These are phyloP conservation scores for Melinopterus prodromus DNA, from an alignment of 2,888 invertebrate species.

Conservation along the genomic window DNA sequence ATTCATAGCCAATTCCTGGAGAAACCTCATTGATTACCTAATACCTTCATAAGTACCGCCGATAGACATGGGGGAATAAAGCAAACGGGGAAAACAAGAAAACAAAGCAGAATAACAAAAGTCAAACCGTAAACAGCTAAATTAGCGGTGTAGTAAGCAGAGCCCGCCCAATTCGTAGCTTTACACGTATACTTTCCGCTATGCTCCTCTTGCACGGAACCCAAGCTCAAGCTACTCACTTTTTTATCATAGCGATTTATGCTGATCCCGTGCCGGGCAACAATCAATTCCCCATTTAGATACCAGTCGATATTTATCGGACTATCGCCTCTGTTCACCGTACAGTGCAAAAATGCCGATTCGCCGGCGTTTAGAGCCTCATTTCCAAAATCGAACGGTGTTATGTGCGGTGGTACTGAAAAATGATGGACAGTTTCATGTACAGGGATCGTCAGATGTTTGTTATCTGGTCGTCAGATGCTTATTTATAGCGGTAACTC, in stretches of 20 bases:
- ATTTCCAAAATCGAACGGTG: slow-evolving; percentile 79
- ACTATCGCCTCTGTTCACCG: slow-evolving; percentile 81
- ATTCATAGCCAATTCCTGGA: too few species aligned
- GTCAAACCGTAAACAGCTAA: slow-evolving; percentile 75
- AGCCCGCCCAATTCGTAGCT: slow-evolving; percentile 77
- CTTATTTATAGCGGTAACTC: too few species aligned
- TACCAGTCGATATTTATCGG: slow-evolving; percentile 77
- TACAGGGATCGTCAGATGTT: not conserved
- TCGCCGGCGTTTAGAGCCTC: slow-evolving; percentile 82
- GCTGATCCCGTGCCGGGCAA: slow-evolving; percentile 64
- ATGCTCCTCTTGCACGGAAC: slow-evolving; percentile 73
- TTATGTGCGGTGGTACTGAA: slow-evolving; percentile 80
- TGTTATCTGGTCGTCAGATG: too few species aligned
- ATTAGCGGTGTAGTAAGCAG: slow-evolving; percentile 69
- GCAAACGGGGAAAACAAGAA: not conserved
- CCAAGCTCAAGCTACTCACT: slow-evolving; percentile 70
- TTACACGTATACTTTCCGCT: slow-evolving; percentile 80
- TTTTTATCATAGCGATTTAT: slow-evolving; percentile 66
- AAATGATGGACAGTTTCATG: slow-evolving; percentile 9
- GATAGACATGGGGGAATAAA: not conserved
- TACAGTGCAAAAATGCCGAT: slow-evolving; percentile 77
- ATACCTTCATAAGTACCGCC: not conserved
- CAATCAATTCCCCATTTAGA: slow-evolving; percentile 68
- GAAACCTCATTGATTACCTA: not conserved
- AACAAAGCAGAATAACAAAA: slow-evolving; percentile 9